Base-by-base conservation (phyloP, 2,113 vertebrate genomes). In the Oreochromis tanganicae region DNA sequence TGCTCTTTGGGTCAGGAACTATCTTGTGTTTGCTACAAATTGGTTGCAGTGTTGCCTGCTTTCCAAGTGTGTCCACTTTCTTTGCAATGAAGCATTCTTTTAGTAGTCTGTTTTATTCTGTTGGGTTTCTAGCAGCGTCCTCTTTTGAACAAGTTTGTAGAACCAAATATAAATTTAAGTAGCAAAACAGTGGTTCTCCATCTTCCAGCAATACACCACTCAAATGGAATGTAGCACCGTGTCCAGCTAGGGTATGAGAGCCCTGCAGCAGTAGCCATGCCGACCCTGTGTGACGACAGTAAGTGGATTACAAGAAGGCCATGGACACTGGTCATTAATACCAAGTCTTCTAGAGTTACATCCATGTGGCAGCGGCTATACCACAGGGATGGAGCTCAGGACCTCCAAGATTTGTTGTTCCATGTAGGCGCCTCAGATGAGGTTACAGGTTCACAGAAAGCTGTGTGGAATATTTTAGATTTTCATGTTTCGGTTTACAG, bases 301-400 rank as follows among this genome's bases (percentile, higher is more conserved):
- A 94, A 95, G 91, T 94, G 92, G 91, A 95, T 95, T 94, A 93
- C 91, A 91, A 94, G 90, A 83, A 94, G 91, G 88, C 87, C 88
- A 87, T 61, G 88, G 92, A 93, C 93, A 90, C 83, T 89, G 89
- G 91, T 93, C 89, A 90, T 91, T 93, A 92, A 90, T 91, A 87
- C 36, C 80, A 32, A 94, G 82, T 89, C 85, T 41, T 13, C 90
- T 94, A 86, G 38, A 91, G 86, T 95, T 93, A 88, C 92, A 71
- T 87, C 55, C 61, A 84, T 82, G 87, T 92, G 90, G 87, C 85
- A 84, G 91, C 66, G 68, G 89, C 87, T 82, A 13, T 85, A 89
- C 92, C 84, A 78, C 81, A 63, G 91, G 89, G 90, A 93, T 85
- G 17, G 46, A 85, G 46, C 56, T 66, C 68, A 29, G 63, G 88